These are phyloP conservation scores for Arctopsyche grandis DNA, from an alignment of 1,140 invertebrate species.

Conservation along the genomic window DNA sequence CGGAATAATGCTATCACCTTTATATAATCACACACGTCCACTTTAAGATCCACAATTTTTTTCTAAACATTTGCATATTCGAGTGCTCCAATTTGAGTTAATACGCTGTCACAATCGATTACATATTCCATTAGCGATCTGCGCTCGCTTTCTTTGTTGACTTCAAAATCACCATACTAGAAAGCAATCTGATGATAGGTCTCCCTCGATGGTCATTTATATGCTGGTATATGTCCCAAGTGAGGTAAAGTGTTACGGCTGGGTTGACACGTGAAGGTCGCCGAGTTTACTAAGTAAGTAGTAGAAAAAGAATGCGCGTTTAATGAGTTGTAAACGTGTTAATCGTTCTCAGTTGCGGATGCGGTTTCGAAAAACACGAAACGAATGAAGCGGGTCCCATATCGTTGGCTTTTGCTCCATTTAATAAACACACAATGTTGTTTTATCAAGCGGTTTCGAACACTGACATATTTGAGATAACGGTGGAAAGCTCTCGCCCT, in stretches of 20 bases:
- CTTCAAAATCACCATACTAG: no score
- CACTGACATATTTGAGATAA: conserved; percentile 1
- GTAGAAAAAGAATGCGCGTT: neutral
- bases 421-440: neutral
- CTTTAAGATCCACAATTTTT: no score
- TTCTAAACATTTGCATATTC: no score
- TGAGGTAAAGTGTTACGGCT: neutral
- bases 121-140: no score
- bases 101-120: no score
- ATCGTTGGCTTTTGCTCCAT: neutral
- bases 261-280: neutral
- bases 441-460: neutral
- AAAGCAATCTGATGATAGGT: no score
- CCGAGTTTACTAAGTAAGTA: no score
- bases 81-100: no score
- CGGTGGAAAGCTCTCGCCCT: neutral
- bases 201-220: no score
- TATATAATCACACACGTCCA: no score
- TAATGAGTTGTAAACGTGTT: conserved; percentile 1
- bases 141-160: no score
- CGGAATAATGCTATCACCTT: neutral
- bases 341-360: neutral
- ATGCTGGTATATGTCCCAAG: neutral
- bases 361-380: neutral
- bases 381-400: conserved; percentile 7